Base-by-base conservation (phyloP, 1,140 invertebrate genomes). In the Tetramorium alpestre region DNA sequence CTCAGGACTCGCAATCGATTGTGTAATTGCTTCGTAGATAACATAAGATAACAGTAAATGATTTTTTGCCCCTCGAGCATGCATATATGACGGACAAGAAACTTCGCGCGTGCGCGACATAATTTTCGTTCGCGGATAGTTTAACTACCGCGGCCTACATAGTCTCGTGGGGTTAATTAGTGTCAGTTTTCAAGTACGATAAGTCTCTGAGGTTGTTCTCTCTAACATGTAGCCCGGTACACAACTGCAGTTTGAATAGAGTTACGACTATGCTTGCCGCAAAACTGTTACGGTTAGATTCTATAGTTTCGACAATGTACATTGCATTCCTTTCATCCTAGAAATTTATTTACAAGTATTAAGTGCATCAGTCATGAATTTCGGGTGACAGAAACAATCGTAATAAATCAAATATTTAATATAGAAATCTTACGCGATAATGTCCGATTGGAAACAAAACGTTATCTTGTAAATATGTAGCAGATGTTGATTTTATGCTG, bases 201-300 rank as follows among this genome's bases (percentile, higher is more conserved):
- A 90, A 90, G 89, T 88, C 88, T 90, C 89, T 64, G 58, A 75
- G 88, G 73, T 76, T 85, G 86, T 88, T 90, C 62, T 80, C 77
- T 67, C 76, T 88, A 78, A 87, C 75, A 33, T 33, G 64, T 51
- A 69, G 41, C 28, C 65, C 47, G 41, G 69, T 87, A 67, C 60
- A 87, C 86, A 86, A 91, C 64, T 91, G 89, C 77, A 91, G 69
- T 91, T 91, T 90, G 86, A 90, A 91, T 86, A 88, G 86, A 90
- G 86, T 90, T 90, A 89, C 89, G 81, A 77, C 62, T 85, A 87
- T 69, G 72, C 78, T 90, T 80, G 80, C 80, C 86, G 70, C 69
- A 87, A 81, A 89, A 90, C 80, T 87, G 88, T 87, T 90, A 87
- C 56, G 18, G 75, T 70, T 58, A 60, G 18, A 76, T 85, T 73